Conservation (phyloP, 2,797 vertebrate species). For the Sebastes baramenuke region DNA sequence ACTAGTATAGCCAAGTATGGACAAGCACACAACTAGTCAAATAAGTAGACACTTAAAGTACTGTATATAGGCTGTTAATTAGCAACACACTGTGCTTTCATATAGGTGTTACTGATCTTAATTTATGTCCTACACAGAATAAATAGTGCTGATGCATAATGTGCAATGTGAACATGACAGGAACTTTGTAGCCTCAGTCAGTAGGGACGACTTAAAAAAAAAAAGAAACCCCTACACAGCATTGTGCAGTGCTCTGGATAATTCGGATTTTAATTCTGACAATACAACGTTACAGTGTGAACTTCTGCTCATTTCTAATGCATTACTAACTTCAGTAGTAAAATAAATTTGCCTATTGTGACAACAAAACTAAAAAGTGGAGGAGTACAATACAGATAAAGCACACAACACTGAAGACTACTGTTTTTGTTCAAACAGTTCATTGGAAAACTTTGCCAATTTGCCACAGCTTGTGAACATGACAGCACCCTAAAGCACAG, state of each 20-base stretch:
- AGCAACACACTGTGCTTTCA: background rate
- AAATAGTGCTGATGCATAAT: background rate
- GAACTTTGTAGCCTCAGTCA: conserved; percentile 1
- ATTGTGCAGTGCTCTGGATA: background rate
- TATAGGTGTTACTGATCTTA: too few species aligned
- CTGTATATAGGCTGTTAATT: background rate
- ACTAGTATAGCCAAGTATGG: background rate
- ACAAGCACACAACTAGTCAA: background rate
- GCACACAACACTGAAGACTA: background rate
- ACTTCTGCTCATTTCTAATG: background rate
- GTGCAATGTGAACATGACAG: background rate
- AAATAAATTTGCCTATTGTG: background rate
- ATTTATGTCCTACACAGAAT: background rate
- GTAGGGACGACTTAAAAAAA: background rate
- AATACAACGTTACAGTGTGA: background rate
- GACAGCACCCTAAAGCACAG: background rate
- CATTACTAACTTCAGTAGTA: background rate
- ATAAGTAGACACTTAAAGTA: background rate
- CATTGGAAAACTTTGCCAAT: background rate
- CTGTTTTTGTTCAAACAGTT: background rate
- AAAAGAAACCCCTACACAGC: background rate
- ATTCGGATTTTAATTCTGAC: background rate
- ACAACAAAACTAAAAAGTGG: background rate
- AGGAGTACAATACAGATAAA: background rate
- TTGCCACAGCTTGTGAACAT: conserved; percentile 11